Evolutionary conservation across 2,113 vertebrate species (phyloP).

Genomic region (Corynorhinus townsendii): DNA sequence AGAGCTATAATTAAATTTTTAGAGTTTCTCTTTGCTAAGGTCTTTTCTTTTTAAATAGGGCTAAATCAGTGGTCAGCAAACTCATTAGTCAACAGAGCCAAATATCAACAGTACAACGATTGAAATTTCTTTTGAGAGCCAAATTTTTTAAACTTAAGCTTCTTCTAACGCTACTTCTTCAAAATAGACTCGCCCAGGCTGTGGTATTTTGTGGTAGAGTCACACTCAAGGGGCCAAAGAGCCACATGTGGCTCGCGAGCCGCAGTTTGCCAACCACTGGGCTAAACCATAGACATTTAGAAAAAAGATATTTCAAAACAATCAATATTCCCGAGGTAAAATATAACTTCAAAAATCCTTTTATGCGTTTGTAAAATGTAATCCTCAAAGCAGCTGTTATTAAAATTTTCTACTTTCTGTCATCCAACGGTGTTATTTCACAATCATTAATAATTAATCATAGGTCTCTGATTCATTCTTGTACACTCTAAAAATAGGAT

Average conservation of each 20-base stretch:
- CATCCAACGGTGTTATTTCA: constrained; percentile 72
- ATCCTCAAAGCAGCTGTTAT: constrained; percentile 68
- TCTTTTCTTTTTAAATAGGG: constrained; percentile 19
- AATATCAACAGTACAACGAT: too few relatives aligned
- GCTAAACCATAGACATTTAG: neutral
- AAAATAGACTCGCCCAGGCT: too few relatives aligned
- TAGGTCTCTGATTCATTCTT: constrained; percentile 78
- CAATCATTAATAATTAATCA: constrained; percentile 82
- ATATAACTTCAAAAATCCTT: constrained; percentile 60
- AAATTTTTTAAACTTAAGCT: too few relatives aligned
- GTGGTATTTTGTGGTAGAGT: too few relatives aligned
- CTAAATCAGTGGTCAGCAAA: neutral
- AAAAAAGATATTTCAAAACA: constrained; percentile 46
- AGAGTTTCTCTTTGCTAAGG: neutral
- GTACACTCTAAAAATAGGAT: constrained; percentile 75
- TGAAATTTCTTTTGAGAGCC: too few relatives aligned
- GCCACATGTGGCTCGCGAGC: too few relatives aligned
- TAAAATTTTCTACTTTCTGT: constrained; percentile 78
- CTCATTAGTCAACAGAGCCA: too few relatives aligned
- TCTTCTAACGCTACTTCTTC: too few relatives aligned
- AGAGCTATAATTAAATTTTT: neutral
- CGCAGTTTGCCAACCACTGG: too few relatives aligned
- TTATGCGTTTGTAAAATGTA: constrained; percentile 76
- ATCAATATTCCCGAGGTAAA: constrained; percentile 17
- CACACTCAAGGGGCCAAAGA: too few relatives aligned